These are phyloP conservation scores for Piliocolobus tephrosceles DNA, from an alignment of 2,113 vertebrate genomes.

Conservation along the genomic window DNA sequence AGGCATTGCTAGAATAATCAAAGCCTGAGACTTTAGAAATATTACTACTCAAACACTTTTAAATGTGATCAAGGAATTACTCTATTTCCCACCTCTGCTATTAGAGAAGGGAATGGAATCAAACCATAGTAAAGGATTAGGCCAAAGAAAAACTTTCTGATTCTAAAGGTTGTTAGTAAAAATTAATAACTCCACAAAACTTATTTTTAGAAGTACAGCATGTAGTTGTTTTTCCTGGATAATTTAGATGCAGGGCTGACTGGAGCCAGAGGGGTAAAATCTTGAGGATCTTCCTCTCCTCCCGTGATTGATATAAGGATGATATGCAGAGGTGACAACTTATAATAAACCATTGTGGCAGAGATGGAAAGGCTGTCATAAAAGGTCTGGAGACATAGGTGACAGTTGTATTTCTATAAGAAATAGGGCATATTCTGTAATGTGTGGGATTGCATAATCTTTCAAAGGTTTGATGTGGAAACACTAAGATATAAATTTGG, in stretches of 20 bases:
- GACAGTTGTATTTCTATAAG: background rate
- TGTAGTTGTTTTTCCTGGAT: background rate
- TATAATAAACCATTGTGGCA: constrained; percentile 45
- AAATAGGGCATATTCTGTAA: background rate
- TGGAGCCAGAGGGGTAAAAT: background rate
- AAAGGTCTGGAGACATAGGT: constrained; percentile 38
- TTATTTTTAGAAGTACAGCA: constrained; percentile 56
- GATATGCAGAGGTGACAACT: constrained; percentile 13
- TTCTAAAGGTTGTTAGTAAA: constrained; percentile 34
- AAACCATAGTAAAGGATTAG: background rate
- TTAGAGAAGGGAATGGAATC: background rate
- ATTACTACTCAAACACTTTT: background rate
- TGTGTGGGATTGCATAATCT: background rate
- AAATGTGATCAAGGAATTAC: background rate
- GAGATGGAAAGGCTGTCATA: constrained; percentile 39
- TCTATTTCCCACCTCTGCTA: background rate
- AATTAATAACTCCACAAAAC: background rate
- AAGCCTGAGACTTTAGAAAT: background rate
- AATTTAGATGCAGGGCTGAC: constrained; percentile 33
- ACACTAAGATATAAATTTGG: background rate
- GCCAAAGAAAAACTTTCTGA: background rate
- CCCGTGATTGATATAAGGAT: constrained; percentile 2
- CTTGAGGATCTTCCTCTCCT: background rate
- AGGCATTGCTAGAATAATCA: background rate
- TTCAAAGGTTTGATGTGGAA: background rate